Evolutionary conservation across 2,888 invertebrate genomes (phyloP), one percentile per base, ranked within the genome.

Genomic region (Ectemnius continuus): DNA sequence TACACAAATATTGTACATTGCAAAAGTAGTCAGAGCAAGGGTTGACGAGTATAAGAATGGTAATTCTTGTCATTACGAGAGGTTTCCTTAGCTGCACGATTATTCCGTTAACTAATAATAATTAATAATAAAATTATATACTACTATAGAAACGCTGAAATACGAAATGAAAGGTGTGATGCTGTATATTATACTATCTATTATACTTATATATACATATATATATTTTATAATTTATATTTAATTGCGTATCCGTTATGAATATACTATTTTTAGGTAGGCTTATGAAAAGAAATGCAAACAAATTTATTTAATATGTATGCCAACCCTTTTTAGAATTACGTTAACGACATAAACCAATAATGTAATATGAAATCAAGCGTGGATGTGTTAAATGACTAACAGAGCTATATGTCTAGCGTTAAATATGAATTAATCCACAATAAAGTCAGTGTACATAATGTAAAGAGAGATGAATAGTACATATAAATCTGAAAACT

Each of bases 391-490:
- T 80, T 74, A 66, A 66, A 70, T 59, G 56, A 81, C 75, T 81
- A 78, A 77, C 80, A 74, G 67, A 64, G 77, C 13, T 52, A 52
- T 52, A 85, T 69, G 72, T 76, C 72, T 81, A 83, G 79, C 77
- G 79, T 81, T 84, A 79, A 83, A 75, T 75, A 73, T 61, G 72
- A 80, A 80, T 67, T 81, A 76, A 80, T 80, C 69, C 57, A 81
- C 80, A 86, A 84, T 83, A 83, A 82, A 83, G 80, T 86, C 82
- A 88, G 84, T 89, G 89, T 89, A 89, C 79, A 89, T 89, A 89
- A 87, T 89, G 89, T 89, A 89, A 89, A 89, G 86, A 87, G 81
- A 87, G 81, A 86, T 86, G 75, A 86, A 87, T 86, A 88, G 89
- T 80, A 52, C 36, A 36, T 52, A 89, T 89, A 89, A 89, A 89